Percentiles rank a stretch among this genome's conserved stretches.
These are phyloP conservation scores for Ostrea denselamellosa DNA, from an alignment of 1,140 invertebrate genomes.

Conservation along the genomic window DNA sequence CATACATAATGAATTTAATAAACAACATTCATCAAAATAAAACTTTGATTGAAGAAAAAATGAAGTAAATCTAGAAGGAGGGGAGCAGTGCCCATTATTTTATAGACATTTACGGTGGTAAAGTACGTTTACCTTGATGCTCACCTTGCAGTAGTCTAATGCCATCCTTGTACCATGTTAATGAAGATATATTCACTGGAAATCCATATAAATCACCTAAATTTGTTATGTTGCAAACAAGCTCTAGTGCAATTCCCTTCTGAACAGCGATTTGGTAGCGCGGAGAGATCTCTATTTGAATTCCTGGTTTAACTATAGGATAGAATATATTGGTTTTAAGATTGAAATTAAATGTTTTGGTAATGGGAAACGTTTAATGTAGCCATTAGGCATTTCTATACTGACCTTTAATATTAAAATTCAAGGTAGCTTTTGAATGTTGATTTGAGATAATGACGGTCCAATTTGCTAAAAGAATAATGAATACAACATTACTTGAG, in stretches of 20 bases:
- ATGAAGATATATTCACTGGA: background rate
- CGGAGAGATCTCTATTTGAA: background rate
- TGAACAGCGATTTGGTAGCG: background rate
- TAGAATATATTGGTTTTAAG: background rate
- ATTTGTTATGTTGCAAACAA: background rate
- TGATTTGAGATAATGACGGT: background rate
- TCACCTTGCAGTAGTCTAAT: background rate
- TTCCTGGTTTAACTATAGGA: background rate
- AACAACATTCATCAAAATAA: no score
- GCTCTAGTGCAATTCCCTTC: background rate
- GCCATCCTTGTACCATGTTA: background rate
- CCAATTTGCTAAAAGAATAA: background rate
- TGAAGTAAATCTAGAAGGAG: no score
- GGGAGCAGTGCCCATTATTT: no score
- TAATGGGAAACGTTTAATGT: no score
- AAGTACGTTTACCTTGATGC: background rate
- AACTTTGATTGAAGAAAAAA: no score
- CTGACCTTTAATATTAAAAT: background rate
- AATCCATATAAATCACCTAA: background rate
- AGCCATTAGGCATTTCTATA: background rate
- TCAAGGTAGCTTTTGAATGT: background rate
- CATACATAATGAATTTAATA: no score
- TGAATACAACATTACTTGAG: background rate
- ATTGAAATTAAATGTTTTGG: no score
- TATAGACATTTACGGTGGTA: background rate